A percentile compares a stretch with the other conserved stretches of the same genome.
Conservation (phyloP, 2,797 vertebrate species). For the Liasis olivaceus region DNA sequence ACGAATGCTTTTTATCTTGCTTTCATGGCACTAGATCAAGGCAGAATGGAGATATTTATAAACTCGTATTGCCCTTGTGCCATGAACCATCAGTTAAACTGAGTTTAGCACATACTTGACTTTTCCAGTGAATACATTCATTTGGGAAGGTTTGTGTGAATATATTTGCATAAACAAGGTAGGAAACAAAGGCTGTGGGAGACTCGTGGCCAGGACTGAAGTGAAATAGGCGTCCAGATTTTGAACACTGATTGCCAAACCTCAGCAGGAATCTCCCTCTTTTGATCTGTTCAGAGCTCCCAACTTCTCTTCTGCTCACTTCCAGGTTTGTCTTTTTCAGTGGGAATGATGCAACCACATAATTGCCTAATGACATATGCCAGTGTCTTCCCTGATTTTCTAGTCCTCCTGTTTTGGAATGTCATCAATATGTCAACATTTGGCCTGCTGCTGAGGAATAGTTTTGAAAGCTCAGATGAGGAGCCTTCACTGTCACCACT, state of each 20-base stretch:
- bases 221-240: not conserved
- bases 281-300: not conserved
- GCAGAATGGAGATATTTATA: slow-evolving; percentile 66
- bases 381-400: not conserved
- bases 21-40: slow-evolving; percentile 54
- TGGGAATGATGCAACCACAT: not conserved
- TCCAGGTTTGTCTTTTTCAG: not conserved
- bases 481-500: not conserved
- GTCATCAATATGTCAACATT: not conserved
- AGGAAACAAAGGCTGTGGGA: not conserved
- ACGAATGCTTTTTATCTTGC: slow-evolving; percentile 61
- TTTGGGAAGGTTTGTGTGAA: slow-evolving; percentile 34
- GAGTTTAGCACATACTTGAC: slow-evolving; percentile 56
- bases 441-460: not conserved
- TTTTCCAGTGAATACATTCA: slow-evolving; percentile 1
- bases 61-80: slow-evolving; percentile 40
- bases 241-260: not conserved
- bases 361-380: not conserved
- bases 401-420: not conserved
- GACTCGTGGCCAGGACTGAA: not conserved
- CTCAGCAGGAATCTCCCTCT: not conserved
- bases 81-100: slow-evolving; percentile 44
- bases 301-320: not conserved
- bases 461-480: not conserved
- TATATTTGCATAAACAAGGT: not conserved